A percentile compares a stretch with the other conserved stretches of the same genome.
Conservation (phyloP, 2,888 invertebrate genomes). For the Galeruca laticollis region DNA sequence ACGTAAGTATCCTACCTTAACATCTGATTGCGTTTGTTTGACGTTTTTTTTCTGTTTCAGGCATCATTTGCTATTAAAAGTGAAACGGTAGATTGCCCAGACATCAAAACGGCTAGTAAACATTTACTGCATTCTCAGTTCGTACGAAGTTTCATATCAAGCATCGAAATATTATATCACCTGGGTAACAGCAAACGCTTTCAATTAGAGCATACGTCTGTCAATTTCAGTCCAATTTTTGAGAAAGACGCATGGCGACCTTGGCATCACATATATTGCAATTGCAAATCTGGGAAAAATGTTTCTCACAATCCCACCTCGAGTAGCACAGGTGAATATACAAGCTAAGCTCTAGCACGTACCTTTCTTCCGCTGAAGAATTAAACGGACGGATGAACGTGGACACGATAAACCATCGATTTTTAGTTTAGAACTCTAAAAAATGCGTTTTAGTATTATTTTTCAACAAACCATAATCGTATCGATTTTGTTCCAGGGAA, state of each 20-base stretch:
- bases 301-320: constrained; percentile 61
- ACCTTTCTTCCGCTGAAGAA: too few species aligned
- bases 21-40: neutral
- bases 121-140: constrained; percentile 65
- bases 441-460: too few species aligned
- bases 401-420: too few species aligned
- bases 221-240: constrained; percentile 59
- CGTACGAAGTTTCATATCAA: constrained; percentile 63
- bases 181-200: constrained; percentile 61
- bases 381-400: too few species aligned
- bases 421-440: too few species aligned
- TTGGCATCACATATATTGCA: constrained; percentile 67
- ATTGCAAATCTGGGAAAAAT: constrained; percentile 63
- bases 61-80: constrained; percentile 52
- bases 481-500: constrained; percentile 67
- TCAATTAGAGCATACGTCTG: constrained; percentile 58
- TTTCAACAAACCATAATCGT: too few species aligned
- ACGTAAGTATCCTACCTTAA: constrained; percentile 41
- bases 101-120: constrained; percentile 61
- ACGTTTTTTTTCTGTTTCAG: constrained; percentile 43
- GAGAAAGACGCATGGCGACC: constrained; percentile 62
- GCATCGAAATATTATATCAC: constrained; percentile 63
- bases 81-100: constrained; percentile 55
- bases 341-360: too few species aligned
- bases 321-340: constrained; percentile 57